These are phyloP conservation scores for Euspilapteryx auroguttella DNA, from an alignment of 2,888 invertebrate species.

Conservation along the genomic window DNA sequence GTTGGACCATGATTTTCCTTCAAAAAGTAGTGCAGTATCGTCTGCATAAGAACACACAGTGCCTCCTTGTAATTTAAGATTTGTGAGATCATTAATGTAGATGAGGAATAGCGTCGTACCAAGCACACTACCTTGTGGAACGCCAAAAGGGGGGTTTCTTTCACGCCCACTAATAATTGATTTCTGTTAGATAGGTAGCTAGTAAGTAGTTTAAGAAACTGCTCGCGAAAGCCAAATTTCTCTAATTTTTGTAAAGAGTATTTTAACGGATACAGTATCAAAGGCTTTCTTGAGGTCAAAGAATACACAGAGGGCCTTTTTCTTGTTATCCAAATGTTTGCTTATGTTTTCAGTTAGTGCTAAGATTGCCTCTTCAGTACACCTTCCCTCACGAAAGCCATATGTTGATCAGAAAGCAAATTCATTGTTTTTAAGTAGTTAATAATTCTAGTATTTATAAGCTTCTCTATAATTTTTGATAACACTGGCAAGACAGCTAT, in stretches of 20 bases:
- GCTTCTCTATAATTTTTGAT: not conserved
- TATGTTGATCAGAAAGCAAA: not conserved
- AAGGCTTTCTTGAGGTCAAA: not conserved
- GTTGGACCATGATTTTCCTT: not conserved
- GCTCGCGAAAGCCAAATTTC: not conserved
- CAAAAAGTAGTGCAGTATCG: not conserved
- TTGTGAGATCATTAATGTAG: not conserved
- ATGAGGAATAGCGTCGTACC: not conserved
- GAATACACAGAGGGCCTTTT: not conserved
- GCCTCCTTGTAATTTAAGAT: not conserved
- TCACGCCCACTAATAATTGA: not conserved
- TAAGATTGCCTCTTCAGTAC: not conserved
- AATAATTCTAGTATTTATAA: not conserved
- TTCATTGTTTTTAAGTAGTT: not conserved
- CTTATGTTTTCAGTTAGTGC: not conserved
- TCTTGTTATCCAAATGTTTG: not conserved
- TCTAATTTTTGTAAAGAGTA: not conserved
- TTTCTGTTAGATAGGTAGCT: not conserved
- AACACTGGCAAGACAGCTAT: not conserved
- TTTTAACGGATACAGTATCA: not conserved
- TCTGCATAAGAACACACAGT: not conserved
- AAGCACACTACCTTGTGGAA: not conserved
- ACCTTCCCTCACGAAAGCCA: not conserved
- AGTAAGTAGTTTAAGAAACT: not conserved
- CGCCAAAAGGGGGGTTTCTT: not conserved